Base-by-base conservation (phyloP, 37 sponge, comb jelly and placozoan species). In the Chondrilla cf. caribensis region DNA sequence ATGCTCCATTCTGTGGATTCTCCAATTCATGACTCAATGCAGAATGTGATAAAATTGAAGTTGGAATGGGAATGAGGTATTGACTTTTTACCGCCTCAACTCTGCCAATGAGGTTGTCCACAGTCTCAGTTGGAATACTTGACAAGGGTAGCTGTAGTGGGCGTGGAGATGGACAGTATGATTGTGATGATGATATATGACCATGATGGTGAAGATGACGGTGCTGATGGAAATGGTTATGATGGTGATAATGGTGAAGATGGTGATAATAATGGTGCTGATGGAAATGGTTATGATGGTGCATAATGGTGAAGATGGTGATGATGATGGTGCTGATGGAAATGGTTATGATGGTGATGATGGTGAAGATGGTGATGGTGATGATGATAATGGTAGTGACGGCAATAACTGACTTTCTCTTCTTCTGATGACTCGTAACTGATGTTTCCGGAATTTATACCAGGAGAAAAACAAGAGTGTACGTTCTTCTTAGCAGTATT, bases 401-500 rank as follows among this genome's bases (percentile, higher is more conserved):
- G n/a, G n/a, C n/a, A n/a, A n/a, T n/a, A 38, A 31, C 38, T 31
- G 19, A 38, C 86, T 73, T 41, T 39, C 32, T 84, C 82, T 70
- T 82, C 86, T 17, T n/a, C 33, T 0, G 82, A 85, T 17, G 72
- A 38, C 39, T 38, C 38, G 54, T 77, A 3, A 19, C 21, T 47
- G 51, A 11, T 6, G 9, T 47, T 6, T 47, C 59, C 43, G 31
- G 25, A 32, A 40, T 86, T 86, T 6, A 81, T 14, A 1, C 40
- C 73, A 6, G 28, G 64, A 24, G 17, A 41, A 47, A 78, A 79
- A 83, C 85, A 60, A 7, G 71, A 77, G 1, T 84, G 93, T 19
- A 17, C 29, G 15, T 71, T 70, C 35, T 58, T 84, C 54, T 89
- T 86, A 3, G 83, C 43, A 2, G 86, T 93, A 82, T 95, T 95